Evolutionary conservation across 2,888 invertebrate species (phyloP).

Genomic region (Steromphala cineraria): DNA sequence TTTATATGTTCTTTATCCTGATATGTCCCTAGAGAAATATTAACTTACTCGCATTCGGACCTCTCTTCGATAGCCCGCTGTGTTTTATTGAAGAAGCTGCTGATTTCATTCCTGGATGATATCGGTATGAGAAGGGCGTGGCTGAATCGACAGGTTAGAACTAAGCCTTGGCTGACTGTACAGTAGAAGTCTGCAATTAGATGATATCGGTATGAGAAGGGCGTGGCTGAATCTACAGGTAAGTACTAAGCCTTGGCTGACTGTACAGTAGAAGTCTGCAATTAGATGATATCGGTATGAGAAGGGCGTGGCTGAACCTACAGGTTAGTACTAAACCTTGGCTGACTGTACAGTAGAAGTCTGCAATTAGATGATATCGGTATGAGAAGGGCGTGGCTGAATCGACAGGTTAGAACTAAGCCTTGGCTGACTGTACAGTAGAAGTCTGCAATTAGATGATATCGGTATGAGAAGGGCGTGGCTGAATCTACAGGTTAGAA

Average conservation of each 20-base stretch:
- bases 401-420: neutral
- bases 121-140: neutral
- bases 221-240: neutral
- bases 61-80: neutral
- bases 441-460: neutral
- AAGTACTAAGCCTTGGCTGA: neutral
- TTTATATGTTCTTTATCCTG: no score
- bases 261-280: neutral
- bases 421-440: neutral
- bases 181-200: neutral
- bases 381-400: neutral
- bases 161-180: neutral
- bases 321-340: neutral
- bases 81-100: neutral
- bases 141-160: neutral
- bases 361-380: neutral
- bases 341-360: neutral
- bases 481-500: no score
- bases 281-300: neutral
- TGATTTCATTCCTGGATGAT: neutral
- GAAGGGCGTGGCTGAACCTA: neutral
- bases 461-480: neutral
- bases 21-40: no score
- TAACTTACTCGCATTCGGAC: neutral
- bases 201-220: neutral